phyloP scores from a whole-genome alignment of 2,113 vertebrate species.

The Seriola dumerili region DNA sequence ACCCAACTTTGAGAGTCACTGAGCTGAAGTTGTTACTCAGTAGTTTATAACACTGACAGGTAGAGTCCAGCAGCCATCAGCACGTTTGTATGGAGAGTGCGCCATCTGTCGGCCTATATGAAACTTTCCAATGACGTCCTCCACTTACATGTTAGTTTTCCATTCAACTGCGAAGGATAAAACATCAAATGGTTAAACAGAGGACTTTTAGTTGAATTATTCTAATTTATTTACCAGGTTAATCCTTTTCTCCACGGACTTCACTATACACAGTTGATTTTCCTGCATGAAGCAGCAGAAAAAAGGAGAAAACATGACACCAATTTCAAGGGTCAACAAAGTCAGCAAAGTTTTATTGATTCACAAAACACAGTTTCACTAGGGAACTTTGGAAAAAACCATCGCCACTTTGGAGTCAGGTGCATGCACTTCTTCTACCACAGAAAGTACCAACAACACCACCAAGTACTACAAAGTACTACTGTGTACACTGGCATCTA shows the following conservation, averaged over 20 bases:
- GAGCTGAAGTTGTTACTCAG: slow-evolving; percentile 14
- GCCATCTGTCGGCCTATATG: slow-evolving; percentile 79
- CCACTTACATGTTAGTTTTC: neutral
- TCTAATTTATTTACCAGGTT: neutral
- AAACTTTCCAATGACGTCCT: neutral
- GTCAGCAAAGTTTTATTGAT: slow-evolving; percentile 64
- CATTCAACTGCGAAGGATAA: neutral
- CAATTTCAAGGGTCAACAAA: slow-evolving; percentile 20
- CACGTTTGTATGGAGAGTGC: slow-evolving; percentile 78
- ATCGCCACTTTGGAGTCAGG: slow-evolving; percentile 4
- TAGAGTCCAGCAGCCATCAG: slow-evolving; percentile 4
- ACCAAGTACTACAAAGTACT: neutral
- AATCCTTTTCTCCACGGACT: neutral
- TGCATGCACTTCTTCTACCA: slow-evolving; percentile 30
- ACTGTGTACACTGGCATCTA: slow-evolving; percentile 3
- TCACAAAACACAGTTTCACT: slow-evolving; percentile 56
- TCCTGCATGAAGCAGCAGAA: neutral
- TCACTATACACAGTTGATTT: neutral
- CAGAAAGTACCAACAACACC: neutral
- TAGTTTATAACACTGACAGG: neutral
- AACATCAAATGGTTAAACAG: neutral
- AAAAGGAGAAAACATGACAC: neutral
- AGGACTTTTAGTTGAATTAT: neutral
- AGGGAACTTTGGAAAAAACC: slow-evolving; percentile 10
- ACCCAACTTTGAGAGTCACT: neutral